Conservation (phyloP, 2,113 vertebrate species). For the Cheilinus undulatus region DNA sequence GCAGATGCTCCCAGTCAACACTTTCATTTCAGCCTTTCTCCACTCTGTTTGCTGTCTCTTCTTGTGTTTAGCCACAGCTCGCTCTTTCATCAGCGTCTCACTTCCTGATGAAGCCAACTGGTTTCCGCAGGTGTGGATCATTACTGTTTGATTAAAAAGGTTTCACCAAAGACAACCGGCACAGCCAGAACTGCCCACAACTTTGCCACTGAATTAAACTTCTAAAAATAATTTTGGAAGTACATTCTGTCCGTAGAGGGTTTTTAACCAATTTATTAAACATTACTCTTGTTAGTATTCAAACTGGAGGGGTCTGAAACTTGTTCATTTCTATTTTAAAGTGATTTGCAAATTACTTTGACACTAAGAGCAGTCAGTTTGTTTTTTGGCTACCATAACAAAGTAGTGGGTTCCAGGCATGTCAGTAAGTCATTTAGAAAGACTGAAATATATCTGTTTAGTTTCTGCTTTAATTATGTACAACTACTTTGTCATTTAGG, state of each 20-base stretch:
- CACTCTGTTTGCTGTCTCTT: slow-evolving; percentile 9
- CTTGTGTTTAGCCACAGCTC: slow-evolving; percentile 16
- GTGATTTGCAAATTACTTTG: neutral
- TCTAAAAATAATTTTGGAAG: neutral
- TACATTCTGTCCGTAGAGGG: neutral
- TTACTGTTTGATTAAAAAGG: slow-evolving; percentile 37
- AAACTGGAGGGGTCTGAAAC: neutral
- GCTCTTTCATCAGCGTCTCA: slow-evolving; percentile 21
- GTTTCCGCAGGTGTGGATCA: slow-evolving; percentile 37
- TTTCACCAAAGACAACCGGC: slow-evolving; percentile 27
- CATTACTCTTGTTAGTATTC: neutral
- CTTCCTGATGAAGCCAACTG: slow-evolving; percentile 16
- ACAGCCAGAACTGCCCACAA: slow-evolving; percentile 19
- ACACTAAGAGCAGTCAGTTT: too few species aligned
- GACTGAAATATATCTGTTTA: too few species aligned
- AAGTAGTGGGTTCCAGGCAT: neutral
- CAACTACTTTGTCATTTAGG: too few species aligned
- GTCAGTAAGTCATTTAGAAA: too few species aligned
- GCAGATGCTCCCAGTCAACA: slow-evolving; percentile 45
- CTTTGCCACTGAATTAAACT: slow-evolving; percentile 22
- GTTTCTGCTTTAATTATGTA: too few species aligned
- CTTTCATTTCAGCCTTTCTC: slow-evolving; percentile 16
- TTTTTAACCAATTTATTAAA: neutral
- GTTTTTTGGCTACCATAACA: neutral
- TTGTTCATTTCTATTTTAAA: neutral